Percentiles rank a stretch among this genome's conserved stretches.
Evolutionary conservation across 1,140 invertebrate genomes (phyloP).

Genomic region (Cataglyphis hispanica): DNA sequence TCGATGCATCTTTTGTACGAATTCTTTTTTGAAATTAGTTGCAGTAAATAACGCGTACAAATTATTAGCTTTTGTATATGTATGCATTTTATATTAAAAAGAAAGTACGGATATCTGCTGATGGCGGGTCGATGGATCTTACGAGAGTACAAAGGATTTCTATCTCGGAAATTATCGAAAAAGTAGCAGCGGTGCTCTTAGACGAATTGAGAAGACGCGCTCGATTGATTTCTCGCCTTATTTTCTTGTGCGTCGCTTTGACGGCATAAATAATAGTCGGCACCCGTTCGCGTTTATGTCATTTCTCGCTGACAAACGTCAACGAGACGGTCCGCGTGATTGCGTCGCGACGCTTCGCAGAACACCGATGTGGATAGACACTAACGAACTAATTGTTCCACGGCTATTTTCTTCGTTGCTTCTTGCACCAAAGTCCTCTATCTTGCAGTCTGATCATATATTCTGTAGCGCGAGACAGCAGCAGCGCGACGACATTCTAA

Average conservation of each 20-base stretch:
- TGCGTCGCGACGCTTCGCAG: neutral
- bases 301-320: neutral
- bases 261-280: neutral
- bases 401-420: constrained; percentile 27
- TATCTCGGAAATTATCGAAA: constrained; percentile 43
- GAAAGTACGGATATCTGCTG: constrained; percentile 5
- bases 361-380: neutral
- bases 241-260: constrained; percentile 16
- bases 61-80: constrained; percentile 6
- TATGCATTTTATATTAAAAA: neutral
- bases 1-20: neutral
- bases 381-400: constrained; percentile 53
- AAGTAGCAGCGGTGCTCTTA: constrained; percentile 5
- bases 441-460: constrained; percentile 40
- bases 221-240: constrained; percentile 20
- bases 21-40: constrained; percentile 13
- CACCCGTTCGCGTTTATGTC: neutral
- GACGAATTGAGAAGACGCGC: constrained; percentile 1
- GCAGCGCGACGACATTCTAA: neutral
- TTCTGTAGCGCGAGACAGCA: constrained; percentile 26
- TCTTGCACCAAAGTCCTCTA: neutral
- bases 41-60: neutral
- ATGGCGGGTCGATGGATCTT: constrained; percentile 8
- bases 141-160: neutral
- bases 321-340: neutral